A percentile compares a stretch with the other conserved stretches of the same genome.
These are phyloP conservation scores for Solenodon paradoxus DNA, from an alignment of 2,113 vertebrate species.

Conservation along the genomic window DNA sequence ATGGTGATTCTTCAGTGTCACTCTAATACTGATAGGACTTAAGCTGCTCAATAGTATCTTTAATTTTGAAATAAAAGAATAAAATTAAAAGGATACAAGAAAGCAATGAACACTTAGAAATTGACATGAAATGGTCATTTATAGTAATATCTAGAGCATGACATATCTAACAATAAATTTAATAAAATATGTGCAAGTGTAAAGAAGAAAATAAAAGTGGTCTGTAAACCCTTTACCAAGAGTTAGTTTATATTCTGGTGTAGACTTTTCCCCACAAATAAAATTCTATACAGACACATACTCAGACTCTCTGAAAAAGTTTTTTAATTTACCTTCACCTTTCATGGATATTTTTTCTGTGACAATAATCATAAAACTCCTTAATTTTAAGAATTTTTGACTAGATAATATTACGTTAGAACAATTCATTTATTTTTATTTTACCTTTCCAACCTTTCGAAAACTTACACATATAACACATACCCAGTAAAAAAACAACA, in stretches of 20 bases:
- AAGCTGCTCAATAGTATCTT: background rate
- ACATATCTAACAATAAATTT: background rate
- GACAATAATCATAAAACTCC: background rate
- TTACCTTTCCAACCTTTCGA: background rate
- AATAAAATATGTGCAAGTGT: background rate
- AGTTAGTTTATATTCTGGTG: background rate
- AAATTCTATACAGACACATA: background rate
- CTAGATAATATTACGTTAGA: background rate
- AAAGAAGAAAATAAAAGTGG: background rate
- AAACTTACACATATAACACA: background rate
- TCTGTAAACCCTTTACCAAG: background rate
- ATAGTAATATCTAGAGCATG: background rate
- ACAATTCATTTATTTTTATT: background rate
- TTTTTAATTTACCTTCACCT: background rate
- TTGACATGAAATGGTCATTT: background rate
- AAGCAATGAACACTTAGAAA: background rate
- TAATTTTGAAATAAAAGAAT: slow-evolving; percentile 10
- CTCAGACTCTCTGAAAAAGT: background rate
- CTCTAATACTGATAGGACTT: background rate
- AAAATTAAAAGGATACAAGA: background rate
- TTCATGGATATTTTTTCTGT: background rate
- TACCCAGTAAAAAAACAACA: background rate
- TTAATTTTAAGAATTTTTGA: slow-evolving; percentile 7
- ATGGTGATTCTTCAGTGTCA: background rate
- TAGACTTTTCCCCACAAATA: background rate